These are phyloP conservation scores for Empidonax traillii DNA, from an alignment of 2,113 vertebrate species.

Conservation along the genomic window DNA sequence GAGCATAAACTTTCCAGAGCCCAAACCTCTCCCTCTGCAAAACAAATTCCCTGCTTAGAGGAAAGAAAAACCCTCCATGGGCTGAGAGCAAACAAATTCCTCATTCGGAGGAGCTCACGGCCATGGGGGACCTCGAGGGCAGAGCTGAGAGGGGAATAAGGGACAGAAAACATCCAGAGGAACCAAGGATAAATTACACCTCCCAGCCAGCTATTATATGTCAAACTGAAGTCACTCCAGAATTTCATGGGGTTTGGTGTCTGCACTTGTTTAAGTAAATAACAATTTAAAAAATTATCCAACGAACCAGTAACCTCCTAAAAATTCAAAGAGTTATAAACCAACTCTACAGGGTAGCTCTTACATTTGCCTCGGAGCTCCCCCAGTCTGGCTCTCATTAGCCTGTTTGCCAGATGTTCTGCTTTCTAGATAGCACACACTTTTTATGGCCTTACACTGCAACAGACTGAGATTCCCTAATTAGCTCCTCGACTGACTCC, in stretches of 20 bases:
- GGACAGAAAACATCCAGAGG: not conserved
- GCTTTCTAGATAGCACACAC: not conserved
- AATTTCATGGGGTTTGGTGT: not conserved
- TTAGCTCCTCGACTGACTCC: not conserved
- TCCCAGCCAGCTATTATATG: not conserved
- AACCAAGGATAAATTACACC: not conserved
- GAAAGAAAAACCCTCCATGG: not conserved
- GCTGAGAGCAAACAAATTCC: not conserved
- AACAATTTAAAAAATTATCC: not conserved
- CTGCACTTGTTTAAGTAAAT: not conserved
- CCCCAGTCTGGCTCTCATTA: slow-evolving; percentile 15
- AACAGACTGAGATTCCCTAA: not conserved
- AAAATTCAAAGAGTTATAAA: not conserved
- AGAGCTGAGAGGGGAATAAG: not conserved
- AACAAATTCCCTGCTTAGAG: not conserved
- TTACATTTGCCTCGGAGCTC: not conserved
- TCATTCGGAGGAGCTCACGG: not conserved
- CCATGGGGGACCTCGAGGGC: not conserved
- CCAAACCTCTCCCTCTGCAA: slow-evolving; percentile 33
- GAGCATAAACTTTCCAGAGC: not conserved
- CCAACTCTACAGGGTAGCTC: not conserved
- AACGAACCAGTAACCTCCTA: not conserved
- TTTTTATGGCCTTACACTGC: not conserved
- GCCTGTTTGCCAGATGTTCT: slow-evolving; percentile 38
- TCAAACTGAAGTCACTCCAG: not conserved